Conservation (phyloP, 1,140 invertebrate species). For the Calephelis virginiensis region DNA sequence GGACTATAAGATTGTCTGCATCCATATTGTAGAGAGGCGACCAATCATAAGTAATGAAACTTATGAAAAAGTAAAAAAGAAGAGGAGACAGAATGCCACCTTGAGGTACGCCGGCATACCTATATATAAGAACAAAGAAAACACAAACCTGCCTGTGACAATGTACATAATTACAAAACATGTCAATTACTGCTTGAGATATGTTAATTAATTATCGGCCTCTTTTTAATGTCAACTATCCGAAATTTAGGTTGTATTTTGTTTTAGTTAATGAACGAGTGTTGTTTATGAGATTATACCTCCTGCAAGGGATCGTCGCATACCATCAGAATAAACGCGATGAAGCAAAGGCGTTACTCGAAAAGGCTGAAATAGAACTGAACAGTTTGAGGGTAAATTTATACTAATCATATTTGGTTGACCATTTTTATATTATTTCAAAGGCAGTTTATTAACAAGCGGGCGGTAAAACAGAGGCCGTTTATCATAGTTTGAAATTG, state of each 20-base stretch:
- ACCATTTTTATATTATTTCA: not conserved
- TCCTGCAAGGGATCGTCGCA: conserved; percentile 87
- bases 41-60: too few species aligned
- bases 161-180: too few species aligned
- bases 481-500: too few species aligned
- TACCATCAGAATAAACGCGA: conserved; percentile 85
- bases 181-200: not conserved
- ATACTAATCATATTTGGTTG: not conserved
- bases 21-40: too few species aligned
- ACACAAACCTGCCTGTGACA: too few species aligned
- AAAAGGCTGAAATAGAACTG: conserved; percentile 81
- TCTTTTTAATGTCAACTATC: not conserved
- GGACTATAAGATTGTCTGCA: too few species aligned
- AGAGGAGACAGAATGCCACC: too few species aligned
- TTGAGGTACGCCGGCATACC: not conserved
- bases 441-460: too few species aligned
- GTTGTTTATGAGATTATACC: conserved; percentile 86
- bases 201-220: not conserved
- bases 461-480: too few species aligned
- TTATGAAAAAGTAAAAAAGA: too few species aligned
- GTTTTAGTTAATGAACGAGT: conserved; percentile 83
- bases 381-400: conserved; percentile 79
- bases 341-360: conserved; percentile 80
- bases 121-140: too few species aligned
- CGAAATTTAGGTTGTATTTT: not conserved